phyloP scores from a whole-genome alignment of 2,113 vertebrate genomes.

The Camelus dromedarius region DNA sequence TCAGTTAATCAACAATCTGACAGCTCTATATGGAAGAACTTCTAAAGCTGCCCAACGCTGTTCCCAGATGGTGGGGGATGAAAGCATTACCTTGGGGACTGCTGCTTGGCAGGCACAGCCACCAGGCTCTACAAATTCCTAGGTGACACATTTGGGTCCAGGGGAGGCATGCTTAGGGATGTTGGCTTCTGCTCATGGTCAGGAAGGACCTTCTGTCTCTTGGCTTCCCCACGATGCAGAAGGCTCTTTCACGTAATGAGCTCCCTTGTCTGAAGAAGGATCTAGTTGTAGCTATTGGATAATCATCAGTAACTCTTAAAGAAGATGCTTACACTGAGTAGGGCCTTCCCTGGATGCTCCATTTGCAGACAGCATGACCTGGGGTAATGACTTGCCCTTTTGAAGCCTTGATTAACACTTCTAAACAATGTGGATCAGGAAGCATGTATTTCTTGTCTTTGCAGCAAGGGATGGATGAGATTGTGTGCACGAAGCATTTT shows the following conservation, averaged over 20 bases:
- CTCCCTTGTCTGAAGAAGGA: background rate
- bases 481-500: background rate
- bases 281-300: background rate
- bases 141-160: background rate
- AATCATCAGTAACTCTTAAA: background rate
- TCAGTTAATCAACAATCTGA: slow-evolving; percentile 59
- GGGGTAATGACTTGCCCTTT: background rate
- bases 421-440: background rate
- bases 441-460: fast-evolving
- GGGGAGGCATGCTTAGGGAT: background rate
- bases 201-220: background rate
- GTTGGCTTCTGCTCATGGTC: background rate
- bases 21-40: background rate
- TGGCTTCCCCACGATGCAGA: fast-evolving
- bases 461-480: fast-evolving
- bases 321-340: background rate
- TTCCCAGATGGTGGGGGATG: background rate
- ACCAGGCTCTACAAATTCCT: background rate
- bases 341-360: background rate
- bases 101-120: fast-evolving
- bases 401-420: background rate
- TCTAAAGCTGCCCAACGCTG: background rate
- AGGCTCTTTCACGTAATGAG: background rate
- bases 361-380: background rate
- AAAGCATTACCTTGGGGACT: background rate